Base-by-base conservation (phyloP, 2,797 vertebrate species). In the Saxicola maurus region DNA sequence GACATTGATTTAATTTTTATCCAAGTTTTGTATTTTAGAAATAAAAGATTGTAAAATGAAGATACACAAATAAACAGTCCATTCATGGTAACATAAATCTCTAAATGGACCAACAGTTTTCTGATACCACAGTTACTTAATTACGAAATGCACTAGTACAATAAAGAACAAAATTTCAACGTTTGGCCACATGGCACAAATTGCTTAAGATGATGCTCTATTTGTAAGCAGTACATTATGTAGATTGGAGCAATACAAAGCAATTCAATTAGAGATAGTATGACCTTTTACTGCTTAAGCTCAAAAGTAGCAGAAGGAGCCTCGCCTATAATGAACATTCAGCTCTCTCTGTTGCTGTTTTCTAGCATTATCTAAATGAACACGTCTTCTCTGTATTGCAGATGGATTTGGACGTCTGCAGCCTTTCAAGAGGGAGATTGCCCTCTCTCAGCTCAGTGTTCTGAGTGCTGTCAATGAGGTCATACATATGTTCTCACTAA, bases 331-430 rank as follows among this genome's bases (percentile, higher is more conserved):
- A 33, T 42, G 72, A 95, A 62, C 30, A 62, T 85, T 93, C 69
- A 90, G 86, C 92, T 92, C 69, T 76, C 82, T 89, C 45, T 61
- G 30, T 82, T 90, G 35, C 85, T 94, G 60, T 83, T 95, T 95
- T 92, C 72, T 64, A 89, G 74, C 74, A 91, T 89, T 89, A 61
- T 91, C 81, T 92, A 94, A 95, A 96, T 93, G 74, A 94, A 65
- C 86, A 66, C 23, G 4, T 45, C 68, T 94, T 93, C 89, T 43
- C 42, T 82, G 30, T 86, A 57, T 62, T 68, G 68, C 42, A 91
- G 84, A 95, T 75, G 40, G 92, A 89, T 82, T 55, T 79, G 86
- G 57, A 85, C 0, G 16, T 79, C 86, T 90, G 66, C 67, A 87
- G 91, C 78, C 81, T 95, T 94, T 90, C 76, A 79, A n/a, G 31